phyloP scores from a whole-genome alignment of 2,888 invertebrate genomes.

The Heliothis peltigera region DNA sequence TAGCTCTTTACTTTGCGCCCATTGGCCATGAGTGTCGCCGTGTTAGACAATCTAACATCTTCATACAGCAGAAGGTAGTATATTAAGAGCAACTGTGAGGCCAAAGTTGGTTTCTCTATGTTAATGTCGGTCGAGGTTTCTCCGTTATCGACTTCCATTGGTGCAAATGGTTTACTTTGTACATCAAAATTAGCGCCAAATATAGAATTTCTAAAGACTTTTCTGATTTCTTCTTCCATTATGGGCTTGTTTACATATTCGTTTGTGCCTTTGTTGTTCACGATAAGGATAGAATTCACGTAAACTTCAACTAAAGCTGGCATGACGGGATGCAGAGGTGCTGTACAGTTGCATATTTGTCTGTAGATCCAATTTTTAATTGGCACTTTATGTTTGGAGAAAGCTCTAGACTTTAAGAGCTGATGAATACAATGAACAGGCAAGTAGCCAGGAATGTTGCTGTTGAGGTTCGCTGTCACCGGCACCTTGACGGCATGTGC shows the following conservation, averaged over 20 bases:
- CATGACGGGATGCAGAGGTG: conserved; percentile 98
- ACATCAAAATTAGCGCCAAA: conserved; percentile 93
- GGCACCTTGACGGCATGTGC: conserved; percentile 98
- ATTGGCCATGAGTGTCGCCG: conserved; percentile 91
- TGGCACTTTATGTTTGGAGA: conserved; percentile 98
- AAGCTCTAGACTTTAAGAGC: conserved; percentile 97
- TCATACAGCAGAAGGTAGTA: conserved; percentile 98
- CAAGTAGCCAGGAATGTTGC: conserved; percentile 96
- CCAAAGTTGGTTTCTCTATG: conserved; percentile 92
- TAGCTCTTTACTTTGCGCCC: conserved; percentile 95
- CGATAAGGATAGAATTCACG: conserved; percentile 96
- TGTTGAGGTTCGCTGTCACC: conserved; percentile 96
- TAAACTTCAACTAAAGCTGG: conserved; percentile 98
- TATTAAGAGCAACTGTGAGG: conserved; percentile 96
- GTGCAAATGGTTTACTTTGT: conserved; percentile 86
- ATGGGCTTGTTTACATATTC: conserved; percentile 98
- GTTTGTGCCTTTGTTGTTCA: conserved; percentile 90
- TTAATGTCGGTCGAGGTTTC: conserved; percentile 87
- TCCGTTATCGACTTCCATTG: conserved; percentile 89
- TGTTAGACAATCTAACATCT: conserved; percentile 94
- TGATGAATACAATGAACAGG: conserved; percentile 99
- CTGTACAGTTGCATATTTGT: conserved; percentile 96
- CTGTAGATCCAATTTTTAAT: conserved; percentile 99
- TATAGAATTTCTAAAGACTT: conserved; percentile 94
- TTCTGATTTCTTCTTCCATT: conserved; percentile 96